Evolutionary conservation across 1,140 invertebrate species (phyloP).

Genomic region (Diorhabda sublineata): DNA sequence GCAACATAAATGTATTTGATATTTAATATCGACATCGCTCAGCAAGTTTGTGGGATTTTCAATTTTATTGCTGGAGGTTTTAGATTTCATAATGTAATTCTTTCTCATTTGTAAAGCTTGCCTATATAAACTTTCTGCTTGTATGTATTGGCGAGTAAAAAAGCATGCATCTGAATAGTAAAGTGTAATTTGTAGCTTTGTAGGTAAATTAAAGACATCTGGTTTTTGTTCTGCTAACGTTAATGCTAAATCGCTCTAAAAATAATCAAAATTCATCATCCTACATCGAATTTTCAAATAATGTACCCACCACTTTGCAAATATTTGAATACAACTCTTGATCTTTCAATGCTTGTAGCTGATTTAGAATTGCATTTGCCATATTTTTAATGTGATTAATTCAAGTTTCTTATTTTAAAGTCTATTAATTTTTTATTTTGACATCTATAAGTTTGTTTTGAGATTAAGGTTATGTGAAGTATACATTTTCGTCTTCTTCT

Average conservation of each 20-base stretch:
- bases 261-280: conserved; percentile 24
- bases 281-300: conserved; percentile 1
- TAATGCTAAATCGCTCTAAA: conserved; percentile 61
- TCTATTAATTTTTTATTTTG: neutral
- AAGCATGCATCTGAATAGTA: conserved; percentile 67
- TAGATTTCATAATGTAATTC: conserved; percentile 60
- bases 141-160: conserved; percentile 59
- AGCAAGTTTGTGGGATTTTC: conserved; percentile 46
- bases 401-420: neutral
- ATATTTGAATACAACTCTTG: conserved; percentile 58
- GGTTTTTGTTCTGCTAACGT: conserved; percentile 62
- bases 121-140: conserved; percentile 65
- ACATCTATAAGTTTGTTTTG: neutral
- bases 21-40: conserved; percentile 72
- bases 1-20: conserved; percentile 68
- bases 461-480: neutral
- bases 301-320: conserved; percentile 51
- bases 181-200: conserved; percentile 62
- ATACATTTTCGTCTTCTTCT: neutral
- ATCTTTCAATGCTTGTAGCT: conserved; percentile 56
- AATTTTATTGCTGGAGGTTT: conserved; percentile 35
- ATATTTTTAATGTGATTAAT: neutral
- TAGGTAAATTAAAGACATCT: conserved; percentile 53
- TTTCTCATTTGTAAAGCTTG: conserved; percentile 67
- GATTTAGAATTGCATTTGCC: conserved; percentile 45